Conservation (phyloP, 2,888 invertebrate species). For the Atrina japonica region DNA sequence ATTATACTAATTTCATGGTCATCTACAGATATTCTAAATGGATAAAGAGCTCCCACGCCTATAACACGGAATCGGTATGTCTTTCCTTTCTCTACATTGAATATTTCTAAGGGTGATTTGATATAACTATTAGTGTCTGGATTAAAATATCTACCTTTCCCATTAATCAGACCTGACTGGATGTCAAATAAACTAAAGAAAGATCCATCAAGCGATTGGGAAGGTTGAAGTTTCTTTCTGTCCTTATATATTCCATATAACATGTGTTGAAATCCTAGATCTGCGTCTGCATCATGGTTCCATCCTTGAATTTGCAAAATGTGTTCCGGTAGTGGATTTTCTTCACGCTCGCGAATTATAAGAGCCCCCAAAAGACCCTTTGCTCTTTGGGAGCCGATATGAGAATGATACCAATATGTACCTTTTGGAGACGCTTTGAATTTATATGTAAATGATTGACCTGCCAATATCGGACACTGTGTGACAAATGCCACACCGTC, state of each 20-base stretch:
- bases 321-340: slow-evolving; percentile 57
- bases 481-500: slow-evolving; percentile 70
- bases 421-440: slow-evolving; percentile 65
- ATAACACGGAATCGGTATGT: slow-evolving; percentile 59
- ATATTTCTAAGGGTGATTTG: slow-evolving; percentile 45
- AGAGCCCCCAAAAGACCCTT: too few species aligned
- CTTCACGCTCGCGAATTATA: slow-evolving; percentile 53
- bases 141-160: slow-evolving; percentile 51
- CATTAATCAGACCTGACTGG: slow-evolving; percentile 58
- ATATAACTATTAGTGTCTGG: slow-evolving; percentile 20
- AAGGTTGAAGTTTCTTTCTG: slow-evolving; percentile 16
- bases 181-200: slow-evolving; percentile 33
- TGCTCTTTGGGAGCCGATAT: slow-evolving; percentile 64
- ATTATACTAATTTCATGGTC: slow-evolving; percentile 53
- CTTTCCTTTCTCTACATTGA: slow-evolving; percentile 36
- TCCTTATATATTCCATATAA: slow-evolving; percentile 42
- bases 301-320: too few species aligned
- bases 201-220: too few species aligned
- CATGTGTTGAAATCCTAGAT: slow-evolving; percentile 39
- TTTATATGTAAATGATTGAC: slow-evolving; percentile 69
- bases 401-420: slow-evolving; percentile 70
- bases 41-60: slow-evolving; percentile 49
- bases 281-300: too few species aligned
- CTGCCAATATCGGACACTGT: slow-evolving; percentile 75
- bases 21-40: slow-evolving; percentile 55